Evolutionary conservation across 1,140 invertebrate species (phyloP).

Genomic region (Zeugodacus cucurbitae): DNA sequence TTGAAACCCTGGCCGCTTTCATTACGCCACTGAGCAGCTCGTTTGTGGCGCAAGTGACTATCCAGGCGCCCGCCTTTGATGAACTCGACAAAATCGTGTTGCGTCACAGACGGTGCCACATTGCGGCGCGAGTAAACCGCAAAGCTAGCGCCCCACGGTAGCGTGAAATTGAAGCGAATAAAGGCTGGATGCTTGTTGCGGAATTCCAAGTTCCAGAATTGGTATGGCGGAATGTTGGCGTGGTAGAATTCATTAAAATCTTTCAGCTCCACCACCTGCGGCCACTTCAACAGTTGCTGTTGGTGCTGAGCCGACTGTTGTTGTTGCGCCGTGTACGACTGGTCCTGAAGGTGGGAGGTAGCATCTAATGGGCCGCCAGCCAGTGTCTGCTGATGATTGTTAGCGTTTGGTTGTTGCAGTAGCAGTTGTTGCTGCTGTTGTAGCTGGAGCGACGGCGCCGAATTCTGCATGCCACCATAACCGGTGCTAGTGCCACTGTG

Average conservation of each 20-base stretch:
- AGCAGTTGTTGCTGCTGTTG: slow-evolving; percentile 59
- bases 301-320: slow-evolving; percentile 70
- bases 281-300: slow-evolving; percentile 77
- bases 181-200: slow-evolving; percentile 88
- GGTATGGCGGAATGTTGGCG: slow-evolving; percentile 84
- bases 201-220: slow-evolving; percentile 93
- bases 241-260: slow-evolving; percentile 84
- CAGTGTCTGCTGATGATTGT: slow-evolving; percentile 53
- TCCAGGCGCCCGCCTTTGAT: slow-evolving; percentile 85
- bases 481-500: slow-evolving; percentile 65
- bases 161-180: slow-evolving; percentile 88
- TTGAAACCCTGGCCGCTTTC: slow-evolving; percentile 31
- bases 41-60: slow-evolving; percentile 70
- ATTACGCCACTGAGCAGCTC: slow-evolving; percentile 43
- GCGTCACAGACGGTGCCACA: slow-evolving; percentile 91
- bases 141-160: slow-evolving; percentile 91
- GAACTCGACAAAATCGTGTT: slow-evolving; percentile 95
- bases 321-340: slow-evolving; percentile 62
- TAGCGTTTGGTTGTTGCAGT: slow-evolving; percentile 59
- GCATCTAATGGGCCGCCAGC: slow-evolving; percentile 54
- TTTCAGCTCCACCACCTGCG: slow-evolving; percentile 82
- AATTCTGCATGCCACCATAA: slow-evolving; percentile 41
- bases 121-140: slow-evolving; percentile 93
- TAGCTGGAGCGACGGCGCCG: slow-evolving; percentile 41
- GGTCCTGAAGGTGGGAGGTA: slow-evolving; percentile 62